Evolutionary conservation across 2,888 invertebrate genomes (phyloP), one percentile per base, ranked within the genome.

Genomic region (Drosophila subsilvestris): DNA sequence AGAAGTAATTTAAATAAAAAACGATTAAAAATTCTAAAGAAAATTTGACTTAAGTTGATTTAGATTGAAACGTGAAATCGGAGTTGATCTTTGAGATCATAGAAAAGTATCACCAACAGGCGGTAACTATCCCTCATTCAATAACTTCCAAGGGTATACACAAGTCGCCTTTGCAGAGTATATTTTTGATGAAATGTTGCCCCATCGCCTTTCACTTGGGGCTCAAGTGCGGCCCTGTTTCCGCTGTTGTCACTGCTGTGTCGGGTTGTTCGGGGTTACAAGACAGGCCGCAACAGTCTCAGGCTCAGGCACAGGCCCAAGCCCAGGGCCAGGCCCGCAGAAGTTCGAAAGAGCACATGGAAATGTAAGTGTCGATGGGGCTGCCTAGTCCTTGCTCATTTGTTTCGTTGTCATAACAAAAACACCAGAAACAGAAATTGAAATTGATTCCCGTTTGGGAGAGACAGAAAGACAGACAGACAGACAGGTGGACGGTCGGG

Each of bases 351-450:
- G 37, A 5, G 14, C 32, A 37, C 32, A 10, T 7, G 25, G 37
- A 49, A 49, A 49, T 32, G 22, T n/a, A n/a, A n/a, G 14, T 22
- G 42, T 18, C 17, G 45, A 45, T 47, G 43, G 32, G 50, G 37
- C n/a, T n/a, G n/a, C 56, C 45, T 27, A 18, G 42, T 42, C 60
- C 42, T 53, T 72, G 48, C 72, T 32, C 50, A 37, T 32, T 63
- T 72, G 75, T 88, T 68, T 61, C 74, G 83, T 83, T 80, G 83
- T 83, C 83, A 83, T 83, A 83, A 88, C 86, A 83, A 88, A 83
- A 77, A 88, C 80, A 83, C 86, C 80, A 83, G 71, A 65, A 68
- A 59, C 56, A 29, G 17, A 61, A 67, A 79, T 68, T 68, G 49
- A 57, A 67, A 79, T 75, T 68, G 57, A 54, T 60, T 61, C 48